Percentiles rank a stretch among this genome's conserved stretches.
These are phyloP conservation scores for Lagopus leucura DNA, from an alignment of 2,113 vertebrate species.

Conservation along the genomic window DNA sequence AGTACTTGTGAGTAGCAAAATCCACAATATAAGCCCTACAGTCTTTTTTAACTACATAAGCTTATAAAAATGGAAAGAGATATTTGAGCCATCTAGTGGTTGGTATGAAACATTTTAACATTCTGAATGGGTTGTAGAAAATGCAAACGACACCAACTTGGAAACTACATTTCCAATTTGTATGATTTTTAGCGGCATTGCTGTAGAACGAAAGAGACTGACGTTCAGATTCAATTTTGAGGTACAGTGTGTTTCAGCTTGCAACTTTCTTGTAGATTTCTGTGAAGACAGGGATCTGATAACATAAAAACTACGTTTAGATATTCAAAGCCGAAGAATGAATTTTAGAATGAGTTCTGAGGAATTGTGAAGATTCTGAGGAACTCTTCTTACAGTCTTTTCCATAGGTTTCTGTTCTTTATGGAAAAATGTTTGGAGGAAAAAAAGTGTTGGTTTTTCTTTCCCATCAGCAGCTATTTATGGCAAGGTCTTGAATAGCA, in stretches of 20 bases:
- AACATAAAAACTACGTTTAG: background rate
- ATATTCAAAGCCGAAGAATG: background rate
- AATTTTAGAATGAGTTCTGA: background rate
- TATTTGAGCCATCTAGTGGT: constrained; percentile 71
- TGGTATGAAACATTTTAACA: constrained; percentile 32
- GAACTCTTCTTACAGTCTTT: background rate
- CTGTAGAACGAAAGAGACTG: background rate
- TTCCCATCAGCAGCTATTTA: background rate
- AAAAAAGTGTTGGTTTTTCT: background rate
- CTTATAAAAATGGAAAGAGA: background rate
- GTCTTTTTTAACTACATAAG: constrained; percentile 18
- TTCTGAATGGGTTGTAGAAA: background rate
- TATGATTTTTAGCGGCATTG: background rate
- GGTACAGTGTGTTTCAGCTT: background rate
- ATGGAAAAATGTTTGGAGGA: background rate
- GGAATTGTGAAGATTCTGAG: background rate
- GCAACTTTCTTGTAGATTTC: background rate
- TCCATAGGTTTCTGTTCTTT: background rate
- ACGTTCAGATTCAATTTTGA: background rate
- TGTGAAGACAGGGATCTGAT: background rate
- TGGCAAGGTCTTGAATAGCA: background rate
- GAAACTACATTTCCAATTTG: background rate
- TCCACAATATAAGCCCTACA: background rate
- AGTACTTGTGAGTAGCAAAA: background rate
- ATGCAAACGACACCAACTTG: background rate